phyloP scores from a whole-genome alignment of 2,888 invertebrate genomes.

The Epinotia ramella region DNA sequence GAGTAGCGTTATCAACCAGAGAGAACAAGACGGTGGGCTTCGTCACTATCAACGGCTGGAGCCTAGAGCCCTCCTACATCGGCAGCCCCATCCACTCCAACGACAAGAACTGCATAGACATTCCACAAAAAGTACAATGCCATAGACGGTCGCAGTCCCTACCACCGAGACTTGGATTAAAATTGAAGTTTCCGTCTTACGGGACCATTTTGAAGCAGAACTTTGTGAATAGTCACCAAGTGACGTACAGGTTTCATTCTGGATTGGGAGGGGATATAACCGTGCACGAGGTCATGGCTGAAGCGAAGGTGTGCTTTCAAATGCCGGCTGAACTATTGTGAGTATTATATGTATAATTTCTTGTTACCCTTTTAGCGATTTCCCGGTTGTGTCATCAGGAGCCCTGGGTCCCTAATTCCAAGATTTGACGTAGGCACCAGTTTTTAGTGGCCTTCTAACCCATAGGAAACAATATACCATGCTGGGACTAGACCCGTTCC shows the following conservation, averaged over 20 bases:
- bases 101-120: slow-evolving; percentile 72
- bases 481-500: too few species aligned
- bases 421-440: too few species aligned
- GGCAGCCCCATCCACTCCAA: slow-evolving; percentile 89
- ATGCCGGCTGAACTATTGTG: slow-evolving; percentile 96
- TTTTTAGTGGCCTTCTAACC: too few species aligned
- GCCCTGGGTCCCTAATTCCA: too few species aligned
- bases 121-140: slow-evolving; percentile 71
- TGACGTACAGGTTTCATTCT: slow-evolving; percentile 95
- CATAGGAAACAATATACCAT: too few species aligned
- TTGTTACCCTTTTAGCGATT: not conserved
- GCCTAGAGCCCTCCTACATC: slow-evolving; percentile 90
- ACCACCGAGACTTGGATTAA: slow-evolving; percentile 92
- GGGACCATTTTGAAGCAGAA: slow-evolving; percentile 88
- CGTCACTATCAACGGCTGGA: slow-evolving; percentile 94
- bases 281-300: slow-evolving; percentile 97
- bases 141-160: slow-evolving; percentile 92
- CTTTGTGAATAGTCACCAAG: slow-evolving; percentile 90
- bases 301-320: slow-evolving; percentile 93
- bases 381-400: too few species aligned
- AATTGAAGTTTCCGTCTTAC: slow-evolving; percentile 93
- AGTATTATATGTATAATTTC: slow-evolving; percentile 70
- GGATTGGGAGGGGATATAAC: slow-evolving; percentile 96
- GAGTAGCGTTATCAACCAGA: slow-evolving; percentile 85
- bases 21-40: slow-evolving; percentile 92